phyloP scores from a whole-genome alignment of 1,140 invertebrate genomes.

The Drosophila mauritiana region DNA sequence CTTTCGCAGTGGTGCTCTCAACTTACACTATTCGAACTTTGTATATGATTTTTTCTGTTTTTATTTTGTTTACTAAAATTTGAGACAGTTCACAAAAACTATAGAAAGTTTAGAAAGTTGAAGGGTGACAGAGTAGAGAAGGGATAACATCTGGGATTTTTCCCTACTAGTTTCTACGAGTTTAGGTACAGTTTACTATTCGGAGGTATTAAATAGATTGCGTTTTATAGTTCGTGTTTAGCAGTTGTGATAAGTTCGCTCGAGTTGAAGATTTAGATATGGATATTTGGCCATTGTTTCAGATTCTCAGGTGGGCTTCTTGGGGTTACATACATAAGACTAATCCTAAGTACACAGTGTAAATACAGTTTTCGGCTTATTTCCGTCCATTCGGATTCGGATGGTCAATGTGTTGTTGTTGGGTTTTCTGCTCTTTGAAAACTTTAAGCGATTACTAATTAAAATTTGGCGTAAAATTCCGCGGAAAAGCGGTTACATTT shows the following conservation, averaged over 20 bases:
- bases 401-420: slow-evolving; percentile 9
- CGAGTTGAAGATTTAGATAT: slow-evolving; percentile 61
- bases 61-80: slow-evolving; percentile 23
- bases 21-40: slow-evolving; percentile 57
- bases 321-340: slow-evolving; percentile 48
- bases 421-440: not conserved
- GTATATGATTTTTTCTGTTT: slow-evolving; percentile 36
- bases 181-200: slow-evolving; percentile 75
- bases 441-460: slow-evolving; percentile 48
- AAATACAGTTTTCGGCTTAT: slow-evolving; percentile 9
- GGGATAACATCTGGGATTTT: slow-evolving; percentile 35
- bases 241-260: slow-evolving; percentile 37
- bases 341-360: slow-evolving; percentile 40
- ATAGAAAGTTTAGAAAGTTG: slow-evolving; percentile 37
- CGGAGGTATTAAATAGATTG: slow-evolving; percentile 79
- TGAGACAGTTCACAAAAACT: slow-evolving; percentile 15
- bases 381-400: slow-evolving; percentile 13
- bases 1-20: slow-evolving; percentile 51
- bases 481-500: slow-evolving; percentile 57
- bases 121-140: slow-evolving; percentile 20
- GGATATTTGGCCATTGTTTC: slow-evolving; percentile 53
- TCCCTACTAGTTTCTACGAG: slow-evolving; percentile 40
- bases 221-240: slow-evolving; percentile 28
- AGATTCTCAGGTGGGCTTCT: slow-evolving; percentile 62
- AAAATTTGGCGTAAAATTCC: slow-evolving; percentile 59